Percentiles rank a stretch among this genome's conserved stretches.
phyloP scores from a whole-genome alignment of 2,113 vertebrate genomes.

The Polyodon spathula region DNA sequence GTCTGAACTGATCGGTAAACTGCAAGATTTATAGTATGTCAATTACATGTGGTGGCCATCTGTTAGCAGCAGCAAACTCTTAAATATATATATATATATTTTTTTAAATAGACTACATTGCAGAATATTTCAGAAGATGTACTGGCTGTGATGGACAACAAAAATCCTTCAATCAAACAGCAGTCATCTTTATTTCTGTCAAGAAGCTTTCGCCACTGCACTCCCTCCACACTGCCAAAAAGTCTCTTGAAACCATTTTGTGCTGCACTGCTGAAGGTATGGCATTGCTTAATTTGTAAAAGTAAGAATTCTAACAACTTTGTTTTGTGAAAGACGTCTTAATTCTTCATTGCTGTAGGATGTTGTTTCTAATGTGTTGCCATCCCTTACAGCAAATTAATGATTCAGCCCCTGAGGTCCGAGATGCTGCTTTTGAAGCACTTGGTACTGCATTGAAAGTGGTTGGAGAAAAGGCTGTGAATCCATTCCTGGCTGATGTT shows the following conservation, averaged over 20 bases:
- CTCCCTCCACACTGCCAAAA: constrained; percentile 79
- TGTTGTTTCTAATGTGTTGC: not conserved
- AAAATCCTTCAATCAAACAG: constrained; percentile 96
- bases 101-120: constrained; percentile 68
- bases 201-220: constrained; percentile 88
- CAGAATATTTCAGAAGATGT: constrained; percentile 91
- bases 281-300: not conserved
- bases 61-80: constrained; percentile 11
- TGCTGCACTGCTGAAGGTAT: constrained; percentile 89
- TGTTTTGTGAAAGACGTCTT: too few relatives aligned
- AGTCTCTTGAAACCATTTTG: constrained; percentile 85
- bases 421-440: constrained; percentile 94
- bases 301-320: too few relatives aligned
- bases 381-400: constrained; percentile 76
- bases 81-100: constrained; percentile 1
- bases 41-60: constrained; percentile 10
- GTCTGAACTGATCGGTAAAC: too few relatives aligned
- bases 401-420: constrained; percentile 89
- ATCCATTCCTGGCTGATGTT: constrained; percentile 82
- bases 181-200: constrained; percentile 93
- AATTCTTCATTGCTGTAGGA: too few relatives aligned
- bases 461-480: constrained; percentile 90
- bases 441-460: constrained; percentile 90
- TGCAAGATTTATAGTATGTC: too few relatives aligned
- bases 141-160: constrained; percentile 93